A percentile compares a stretch with the other conserved stretches of the same genome.
phyloP scores from a whole-genome alignment of 2,888 invertebrate genomes.

The Protophormia terraenovae region DNA sequence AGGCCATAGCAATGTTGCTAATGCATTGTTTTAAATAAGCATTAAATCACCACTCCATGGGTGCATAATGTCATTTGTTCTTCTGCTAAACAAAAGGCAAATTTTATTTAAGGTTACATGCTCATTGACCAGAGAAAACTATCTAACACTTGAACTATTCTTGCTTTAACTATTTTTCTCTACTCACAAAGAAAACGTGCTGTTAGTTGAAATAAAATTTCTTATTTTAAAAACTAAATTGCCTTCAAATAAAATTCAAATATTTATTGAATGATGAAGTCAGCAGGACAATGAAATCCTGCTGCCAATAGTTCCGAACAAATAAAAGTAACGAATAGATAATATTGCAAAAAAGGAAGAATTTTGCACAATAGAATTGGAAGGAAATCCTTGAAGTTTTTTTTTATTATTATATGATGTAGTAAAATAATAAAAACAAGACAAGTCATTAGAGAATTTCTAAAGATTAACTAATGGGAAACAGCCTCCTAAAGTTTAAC shows the following conservation, averaged over 20 bases:
- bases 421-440: background rate
- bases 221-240: background rate
- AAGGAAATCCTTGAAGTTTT: background rate
- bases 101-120: constrained; percentile 8
- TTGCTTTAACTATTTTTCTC: background rate
- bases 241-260: constrained; percentile 2
- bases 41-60: constrained; percentile 32
- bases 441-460: constrained; percentile 11
- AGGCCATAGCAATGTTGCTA: background rate
- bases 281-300: background rate
- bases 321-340: background rate
- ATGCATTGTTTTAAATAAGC: background rate
- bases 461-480: constrained; percentile 2
- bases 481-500: constrained; percentile 4
- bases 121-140: constrained; percentile 4
- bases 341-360: background rate
- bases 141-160: constrained; percentile 1
- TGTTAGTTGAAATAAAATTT: background rate
- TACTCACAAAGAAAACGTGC: background rate
- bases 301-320: background rate
- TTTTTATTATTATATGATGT: background rate
- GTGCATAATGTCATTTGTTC: background rate
- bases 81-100: background rate
- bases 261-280: background rate
- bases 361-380: background rate